Evolutionary conservation across 1,140 invertebrate species (phyloP).

Genomic region (Dreissena rostriformis): DNA sequence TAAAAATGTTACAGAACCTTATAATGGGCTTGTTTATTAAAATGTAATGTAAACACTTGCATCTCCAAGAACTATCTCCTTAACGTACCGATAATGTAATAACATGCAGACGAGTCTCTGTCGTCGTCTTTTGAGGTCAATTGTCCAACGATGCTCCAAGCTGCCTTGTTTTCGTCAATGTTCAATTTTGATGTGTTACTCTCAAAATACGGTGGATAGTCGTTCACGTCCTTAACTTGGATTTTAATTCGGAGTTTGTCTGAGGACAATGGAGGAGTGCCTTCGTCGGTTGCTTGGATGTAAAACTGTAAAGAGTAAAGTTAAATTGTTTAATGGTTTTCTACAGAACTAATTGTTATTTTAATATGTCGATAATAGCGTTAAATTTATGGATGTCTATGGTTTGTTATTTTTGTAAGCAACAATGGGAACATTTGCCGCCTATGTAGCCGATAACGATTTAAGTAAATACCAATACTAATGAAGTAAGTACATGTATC

Average conservation of each 20-base stretch:
- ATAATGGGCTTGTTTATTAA: too few species aligned
- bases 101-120: constrained; percentile 28
- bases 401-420: too few species aligned
- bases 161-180: constrained; percentile 19
- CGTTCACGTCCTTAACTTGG: constrained; percentile 31
- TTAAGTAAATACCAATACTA: too few species aligned
- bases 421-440: too few species aligned
- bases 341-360: too few species aligned
- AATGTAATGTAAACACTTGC: too few species aligned
- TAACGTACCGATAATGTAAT: constrained; percentile 21
- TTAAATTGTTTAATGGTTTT: neutral
- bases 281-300: constrained; percentile 36
- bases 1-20: too few species aligned
- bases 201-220: constrained; percentile 13
- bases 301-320: constrained; percentile 19
- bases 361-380: too few species aligned
- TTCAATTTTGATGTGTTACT: neutral
- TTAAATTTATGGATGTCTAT: too few species aligned
- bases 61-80: neutral
- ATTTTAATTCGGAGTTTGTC: constrained; percentile 20
- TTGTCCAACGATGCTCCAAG: neutral
- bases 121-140: constrained; percentile 22
- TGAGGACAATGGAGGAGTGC: constrained; percentile 16
- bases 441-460: too few species aligned
- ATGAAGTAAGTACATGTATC: too few species aligned